Percentiles rank a stretch among this genome's conserved stretches.
phyloP scores from a whole-genome alignment of 2,888 invertebrate genomes.

The Lycophotia porphyrea region DNA sequence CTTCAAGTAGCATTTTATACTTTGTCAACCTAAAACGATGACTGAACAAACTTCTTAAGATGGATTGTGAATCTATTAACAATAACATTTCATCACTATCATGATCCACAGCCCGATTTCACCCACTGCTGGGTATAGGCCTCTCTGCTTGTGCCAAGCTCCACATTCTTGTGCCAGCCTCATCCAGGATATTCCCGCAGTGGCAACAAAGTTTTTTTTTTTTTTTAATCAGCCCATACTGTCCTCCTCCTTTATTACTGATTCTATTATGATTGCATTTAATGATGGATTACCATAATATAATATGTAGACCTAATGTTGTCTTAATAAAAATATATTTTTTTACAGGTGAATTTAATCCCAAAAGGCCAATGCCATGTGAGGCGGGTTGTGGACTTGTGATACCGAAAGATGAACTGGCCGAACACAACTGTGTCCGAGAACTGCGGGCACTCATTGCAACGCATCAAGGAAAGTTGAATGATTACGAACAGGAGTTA shows the following conservation, averaged over 20 bases:
- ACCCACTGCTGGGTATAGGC: no score
- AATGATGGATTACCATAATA: background rate
- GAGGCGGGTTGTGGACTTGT: slow-evolving; percentile 98
- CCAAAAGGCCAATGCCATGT: slow-evolving; percentile 97
- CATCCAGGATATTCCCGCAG: no score
- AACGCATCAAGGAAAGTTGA: slow-evolving; percentile 96
- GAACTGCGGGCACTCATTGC: slow-evolving; percentile 96
- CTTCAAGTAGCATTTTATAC: background rate
- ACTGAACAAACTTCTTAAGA: background rate
- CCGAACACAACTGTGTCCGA: slow-evolving; percentile 98
- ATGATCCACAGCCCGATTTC: no score
- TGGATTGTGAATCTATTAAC: background rate
- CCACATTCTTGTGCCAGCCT: no score
- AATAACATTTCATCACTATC: no score
- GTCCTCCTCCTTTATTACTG: no score
- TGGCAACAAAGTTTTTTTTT: no score
- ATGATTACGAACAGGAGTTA: slow-evolving; percentile 96
- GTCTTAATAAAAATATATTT: slow-evolving; percentile 7
- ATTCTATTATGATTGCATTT: slow-evolving; percentile 4
- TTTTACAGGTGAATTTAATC: slow-evolving; percentile 92
- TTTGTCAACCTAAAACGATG: background rate
- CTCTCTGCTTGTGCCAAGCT: no score
- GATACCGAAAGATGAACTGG: slow-evolving; percentile 98
- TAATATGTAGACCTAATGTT: background rate
- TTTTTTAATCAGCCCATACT: no score